phyloP scores from a whole-genome alignment of 1,140 invertebrate genomes.

The Steinernema feltiae region DNA sequence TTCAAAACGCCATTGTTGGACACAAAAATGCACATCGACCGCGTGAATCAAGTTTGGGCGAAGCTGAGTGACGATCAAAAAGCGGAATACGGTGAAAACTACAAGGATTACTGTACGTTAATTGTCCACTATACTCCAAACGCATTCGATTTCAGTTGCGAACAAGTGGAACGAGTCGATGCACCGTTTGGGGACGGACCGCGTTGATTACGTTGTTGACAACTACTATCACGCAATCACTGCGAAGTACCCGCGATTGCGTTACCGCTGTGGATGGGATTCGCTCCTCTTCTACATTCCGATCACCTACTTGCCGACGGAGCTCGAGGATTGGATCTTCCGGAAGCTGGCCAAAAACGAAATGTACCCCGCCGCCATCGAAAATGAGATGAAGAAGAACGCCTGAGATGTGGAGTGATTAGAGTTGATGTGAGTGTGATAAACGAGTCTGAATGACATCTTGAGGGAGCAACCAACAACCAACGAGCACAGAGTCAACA shows the following conservation, averaged over 20 bases:
- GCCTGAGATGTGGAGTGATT: too few relatives aligned
- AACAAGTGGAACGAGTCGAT: background rate
- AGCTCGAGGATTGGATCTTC: conserved; percentile 8
- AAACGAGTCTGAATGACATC: too few relatives aligned
- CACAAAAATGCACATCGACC: conserved; percentile 28
- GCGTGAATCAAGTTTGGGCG: conserved; percentile 42
- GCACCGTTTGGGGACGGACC: background rate
- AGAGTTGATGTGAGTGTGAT: too few relatives aligned
- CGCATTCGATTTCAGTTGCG: conserved; percentile 35
- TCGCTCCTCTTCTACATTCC: conserved; percentile 5
- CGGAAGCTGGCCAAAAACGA: background rate
- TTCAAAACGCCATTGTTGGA: conserved; percentile 52
- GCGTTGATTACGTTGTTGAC: conserved; percentile 13
- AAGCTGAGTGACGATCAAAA: conserved; percentile 34
- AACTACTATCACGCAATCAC: conserved; percentile 21
- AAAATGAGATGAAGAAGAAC: conserved; percentile 5
- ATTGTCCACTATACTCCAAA: background rate
- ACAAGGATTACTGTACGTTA: conserved; percentile 46
- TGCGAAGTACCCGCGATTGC: background rate
- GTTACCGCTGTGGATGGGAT: conserved; percentile 15
- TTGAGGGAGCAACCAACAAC: too few relatives aligned
- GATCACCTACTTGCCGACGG: conserved; percentile 13
- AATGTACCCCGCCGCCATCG: background rate
- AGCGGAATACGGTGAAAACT: conserved; percentile 54
- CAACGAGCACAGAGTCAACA: too few relatives aligned